phyloP scores from a whole-genome alignment of 2,113 vertebrate species.

The Oxyura jamaicensis region DNA sequence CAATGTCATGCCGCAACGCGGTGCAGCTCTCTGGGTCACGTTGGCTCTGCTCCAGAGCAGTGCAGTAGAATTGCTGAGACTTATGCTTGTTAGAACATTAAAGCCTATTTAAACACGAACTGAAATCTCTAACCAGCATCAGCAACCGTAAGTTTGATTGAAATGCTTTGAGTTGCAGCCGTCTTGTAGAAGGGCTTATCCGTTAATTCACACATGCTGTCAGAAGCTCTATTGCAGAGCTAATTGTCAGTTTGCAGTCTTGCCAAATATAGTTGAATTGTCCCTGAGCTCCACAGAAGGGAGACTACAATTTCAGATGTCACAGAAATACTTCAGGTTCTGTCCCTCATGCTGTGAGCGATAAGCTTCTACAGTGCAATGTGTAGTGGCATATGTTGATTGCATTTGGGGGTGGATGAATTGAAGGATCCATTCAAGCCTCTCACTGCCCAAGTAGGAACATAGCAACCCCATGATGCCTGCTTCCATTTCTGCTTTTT shows the following conservation, averaged over 20 bases:
- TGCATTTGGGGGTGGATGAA: neutral
- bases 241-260: neutral
- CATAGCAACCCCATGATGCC: neutral
- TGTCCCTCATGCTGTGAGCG: neutral
- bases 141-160: neutral
- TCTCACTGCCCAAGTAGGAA: neutral
- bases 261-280: neutral
- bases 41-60: neutral
- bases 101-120: neutral
- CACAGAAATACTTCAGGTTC: neutral
- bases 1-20: accelerated
- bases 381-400: neutral
- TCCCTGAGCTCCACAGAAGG: neutral
- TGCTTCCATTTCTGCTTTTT: neutral
- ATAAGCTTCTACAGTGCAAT: neutral
- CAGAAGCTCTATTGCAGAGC: neutral
- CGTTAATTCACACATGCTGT: neutral
- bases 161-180: neutral
- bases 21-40: neutral
- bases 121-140: neutral
- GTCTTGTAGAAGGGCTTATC: neutral
- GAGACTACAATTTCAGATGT: neutral
- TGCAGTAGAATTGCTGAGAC: neutral
- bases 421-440: neutral
- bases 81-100: neutral